Conservation (phyloP, 64 coral and sea anemone species). For the Cladopsammia gracilis region DNA sequence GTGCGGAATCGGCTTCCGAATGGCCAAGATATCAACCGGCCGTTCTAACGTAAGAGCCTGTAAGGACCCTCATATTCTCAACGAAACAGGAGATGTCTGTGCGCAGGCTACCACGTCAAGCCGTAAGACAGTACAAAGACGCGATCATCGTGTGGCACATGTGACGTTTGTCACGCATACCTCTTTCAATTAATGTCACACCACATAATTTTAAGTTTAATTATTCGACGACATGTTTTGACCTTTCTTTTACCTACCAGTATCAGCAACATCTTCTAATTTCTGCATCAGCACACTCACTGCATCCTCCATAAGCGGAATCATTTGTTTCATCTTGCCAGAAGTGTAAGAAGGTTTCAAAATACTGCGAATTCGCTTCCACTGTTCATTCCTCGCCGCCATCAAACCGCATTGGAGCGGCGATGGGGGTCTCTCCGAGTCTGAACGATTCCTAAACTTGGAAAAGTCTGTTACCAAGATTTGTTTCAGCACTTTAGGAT, state of each 20-base stretch:
- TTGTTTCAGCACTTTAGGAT: slow-evolving; percentile 59
- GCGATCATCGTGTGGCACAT: too few relatives aligned
- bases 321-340: slow-evolving; percentile 62
- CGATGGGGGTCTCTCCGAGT: neutral
- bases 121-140: too few relatives aligned
- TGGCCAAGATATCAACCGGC: too few relatives aligned
- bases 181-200: too few relatives aligned
- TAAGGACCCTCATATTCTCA: too few relatives aligned
- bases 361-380: slow-evolving; percentile 58
- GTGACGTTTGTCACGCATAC: too few relatives aligned
- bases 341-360: slow-evolving; percentile 53
- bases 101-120: too few relatives aligned
- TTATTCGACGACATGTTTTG: too few relatives aligned
- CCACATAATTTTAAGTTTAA: too few relatives aligned
- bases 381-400: slow-evolving; percentile 25
- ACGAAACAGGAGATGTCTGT: too few relatives aligned
- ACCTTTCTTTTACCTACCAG: neutral
- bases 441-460: slow-evolving; percentile 42
- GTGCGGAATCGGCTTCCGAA: too few relatives aligned
- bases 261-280: slow-evolving; percentile 49
- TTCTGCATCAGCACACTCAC: slow-evolving; percentile 29
- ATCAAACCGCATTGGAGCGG: neutral
- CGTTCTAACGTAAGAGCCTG: too few relatives aligned
- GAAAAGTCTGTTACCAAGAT: slow-evolving; percentile 58
- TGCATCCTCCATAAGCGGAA: slow-evolving; percentile 54